phyloP scores from a whole-genome alignment of 2,888 invertebrate species.

The Mongoloraphidia duomilia region DNA sequence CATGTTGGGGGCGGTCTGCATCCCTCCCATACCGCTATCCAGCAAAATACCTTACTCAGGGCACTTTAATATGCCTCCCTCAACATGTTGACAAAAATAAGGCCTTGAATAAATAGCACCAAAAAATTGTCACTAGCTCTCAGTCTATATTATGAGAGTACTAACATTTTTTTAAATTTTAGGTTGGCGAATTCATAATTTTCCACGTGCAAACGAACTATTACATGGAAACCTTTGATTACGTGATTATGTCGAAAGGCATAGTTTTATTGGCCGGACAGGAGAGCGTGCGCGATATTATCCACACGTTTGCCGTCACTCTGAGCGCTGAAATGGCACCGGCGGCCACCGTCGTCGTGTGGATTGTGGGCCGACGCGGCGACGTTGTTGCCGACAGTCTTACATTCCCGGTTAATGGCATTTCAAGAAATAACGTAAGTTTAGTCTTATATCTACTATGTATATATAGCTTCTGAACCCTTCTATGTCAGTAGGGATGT shows the following conservation, averaged over 20 bases:
- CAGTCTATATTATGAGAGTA: neutral
- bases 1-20: no score
- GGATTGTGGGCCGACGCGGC: conserved; percentile 68
- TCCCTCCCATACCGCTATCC: no score
- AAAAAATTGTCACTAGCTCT: neutral
- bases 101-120: no score
- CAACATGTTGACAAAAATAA: no score
- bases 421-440: conserved; percentile 74
- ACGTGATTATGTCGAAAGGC: conserved; percentile 85
- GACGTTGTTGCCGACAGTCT: conserved; percentile 83
- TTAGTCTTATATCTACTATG: neutral
- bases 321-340: conserved; percentile 86
- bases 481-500: no score
- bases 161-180: conserved; percentile 12
- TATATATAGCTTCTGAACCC: neutral
- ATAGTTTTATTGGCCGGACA: conserved; percentile 74
- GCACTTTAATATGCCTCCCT: no score
- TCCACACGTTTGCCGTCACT: conserved; percentile 69
- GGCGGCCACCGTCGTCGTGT: conserved; percentile 77
- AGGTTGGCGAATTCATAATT: conserved; percentile 88
- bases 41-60: no score
- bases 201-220: conserved; percentile 89
- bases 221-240: conserved; percentile 77
- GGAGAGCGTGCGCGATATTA: conserved; percentile 63
- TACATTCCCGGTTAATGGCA: conserved; percentile 94